Evolutionary conservation across 2,888 invertebrate genomes (phyloP).

Genomic region (Elegia similella): DNA sequence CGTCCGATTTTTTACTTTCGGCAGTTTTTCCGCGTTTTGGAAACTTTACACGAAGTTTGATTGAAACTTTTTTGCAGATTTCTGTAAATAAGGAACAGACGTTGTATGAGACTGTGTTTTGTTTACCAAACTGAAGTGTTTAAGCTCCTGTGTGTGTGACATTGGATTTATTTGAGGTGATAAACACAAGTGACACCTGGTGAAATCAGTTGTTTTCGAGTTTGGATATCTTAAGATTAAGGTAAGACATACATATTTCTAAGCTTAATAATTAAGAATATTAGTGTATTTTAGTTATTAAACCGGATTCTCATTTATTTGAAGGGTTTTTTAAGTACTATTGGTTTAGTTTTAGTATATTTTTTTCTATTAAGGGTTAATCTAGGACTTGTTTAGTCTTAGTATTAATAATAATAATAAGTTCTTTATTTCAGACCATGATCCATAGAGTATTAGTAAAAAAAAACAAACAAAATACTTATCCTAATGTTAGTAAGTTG

Average conservation of each 20-base stretch:
- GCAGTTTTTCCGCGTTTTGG: constrained; percentile 50
- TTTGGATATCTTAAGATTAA: constrained; percentile 72
- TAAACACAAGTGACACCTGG: constrained; percentile 42
- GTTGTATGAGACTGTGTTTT: constrained; percentile 44
- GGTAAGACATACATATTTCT: constrained; percentile 48
- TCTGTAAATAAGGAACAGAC: constrained; percentile 42
- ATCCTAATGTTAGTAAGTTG: too few species aligned
- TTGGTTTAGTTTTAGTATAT: not conserved
- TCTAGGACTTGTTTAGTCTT: too few species aligned
- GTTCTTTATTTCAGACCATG: too few species aligned
- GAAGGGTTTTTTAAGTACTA: not conserved
- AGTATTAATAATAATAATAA: too few species aligned
- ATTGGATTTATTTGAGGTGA: constrained; percentile 49
- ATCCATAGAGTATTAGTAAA: too few species aligned
- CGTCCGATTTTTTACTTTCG: constrained; percentile 44
- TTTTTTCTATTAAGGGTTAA: too few species aligned
- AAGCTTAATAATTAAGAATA: not conserved
- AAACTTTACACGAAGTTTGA: constrained; percentile 41
- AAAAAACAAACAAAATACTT: too few species aligned
- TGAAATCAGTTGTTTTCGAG: constrained; percentile 41
- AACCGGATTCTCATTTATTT: not conserved
- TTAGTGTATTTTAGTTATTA: not conserved
- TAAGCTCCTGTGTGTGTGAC: constrained; percentile 44
- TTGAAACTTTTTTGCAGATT: constrained; percentile 48
- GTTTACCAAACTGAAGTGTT: constrained; percentile 32